These are phyloP conservation scores for Petrocephalus zakoni DNA, from an alignment of 2,113 vertebrate species.

Conservation along the genomic window DNA sequence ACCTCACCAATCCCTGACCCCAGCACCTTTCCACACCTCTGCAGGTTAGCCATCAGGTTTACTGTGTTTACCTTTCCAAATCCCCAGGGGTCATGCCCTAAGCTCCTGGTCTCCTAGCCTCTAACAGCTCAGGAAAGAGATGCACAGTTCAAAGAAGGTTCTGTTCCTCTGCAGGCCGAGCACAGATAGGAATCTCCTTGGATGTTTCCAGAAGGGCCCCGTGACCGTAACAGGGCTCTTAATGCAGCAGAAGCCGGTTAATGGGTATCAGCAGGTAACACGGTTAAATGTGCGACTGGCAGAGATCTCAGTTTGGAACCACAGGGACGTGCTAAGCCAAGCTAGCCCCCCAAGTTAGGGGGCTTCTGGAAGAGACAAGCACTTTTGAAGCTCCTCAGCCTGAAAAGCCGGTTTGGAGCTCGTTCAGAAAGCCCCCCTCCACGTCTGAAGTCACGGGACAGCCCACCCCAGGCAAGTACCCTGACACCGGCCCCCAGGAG, in stretches of 20 bases:
- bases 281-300: constrained; percentile 21
- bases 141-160: neutral
- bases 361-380: neutral
- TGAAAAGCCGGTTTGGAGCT: neutral
- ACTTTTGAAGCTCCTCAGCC: neutral
- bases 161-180: neutral
- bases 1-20: neutral
- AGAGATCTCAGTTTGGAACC: constrained; percentile 14
- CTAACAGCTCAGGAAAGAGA: neutral
- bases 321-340: constrained; percentile 12
- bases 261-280: neutral
- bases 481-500: neutral
- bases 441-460: neutral
- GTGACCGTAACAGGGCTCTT: neutral
- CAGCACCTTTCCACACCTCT: neutral
- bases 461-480: neutral
- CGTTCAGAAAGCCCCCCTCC: neutral
- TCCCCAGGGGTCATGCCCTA: constrained; percentile 24
- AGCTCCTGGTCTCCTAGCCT: constrained; percentile 12
- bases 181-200: neutral
- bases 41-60: neutral
- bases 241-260: neutral
- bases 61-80: constrained; percentile 49
- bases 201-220: neutral
- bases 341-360: no score